Base-by-base conservation (phyloP, 92 coral and sea anemone species). In the Zoanthus sociatus region DNA sequence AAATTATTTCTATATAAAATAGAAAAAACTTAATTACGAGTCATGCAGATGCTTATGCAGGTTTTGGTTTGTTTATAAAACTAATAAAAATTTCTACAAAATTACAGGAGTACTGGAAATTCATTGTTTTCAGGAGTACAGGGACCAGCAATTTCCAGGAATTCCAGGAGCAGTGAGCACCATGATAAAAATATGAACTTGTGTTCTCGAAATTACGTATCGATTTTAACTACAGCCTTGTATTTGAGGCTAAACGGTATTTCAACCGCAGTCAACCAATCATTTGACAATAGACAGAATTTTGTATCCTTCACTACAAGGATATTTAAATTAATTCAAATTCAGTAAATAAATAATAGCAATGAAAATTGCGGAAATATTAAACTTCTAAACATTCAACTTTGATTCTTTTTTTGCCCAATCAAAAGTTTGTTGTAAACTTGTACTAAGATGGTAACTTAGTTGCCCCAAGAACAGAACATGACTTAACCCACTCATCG, bases 291-390 rank as follows among this genome's bases (percentile, higher is more conserved):
- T 13, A 3, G 14, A 58, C 17, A 16, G 6, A 58, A 58, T 14
- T 78, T 78, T 78, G 21, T 5, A 78, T 46, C 68, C 71, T 55
- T n/a, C 33, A 16, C 42, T 17, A 78, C 9, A 58, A 78, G 71
- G 83, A 58, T 78, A 30, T 56, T 60, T 58, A n/a, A 78, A 30
- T 56, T 78, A 78, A 78, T 78, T 78, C 31, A 78, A 78, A 78
- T 78, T 53, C 31, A 20, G 47, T 5, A 66, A 78, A 78, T 78
- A 78, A 78, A 78, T 78, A 78, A 55, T 33, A 53, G 37, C 71
- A 53, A 77, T 12, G n/a, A 51, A 68, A 78, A 33, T 78, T 78
- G 69, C 21, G 42, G 30, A 46, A 20, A 78, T 37, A 58, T 58
- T 18, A 58, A 8, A 56, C 16, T 56, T 12, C 63, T 56, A 0